Base-by-base conservation (phyloP, 2,797 vertebrate genomes). In the Pipistrellus pipistrellus region DNA sequence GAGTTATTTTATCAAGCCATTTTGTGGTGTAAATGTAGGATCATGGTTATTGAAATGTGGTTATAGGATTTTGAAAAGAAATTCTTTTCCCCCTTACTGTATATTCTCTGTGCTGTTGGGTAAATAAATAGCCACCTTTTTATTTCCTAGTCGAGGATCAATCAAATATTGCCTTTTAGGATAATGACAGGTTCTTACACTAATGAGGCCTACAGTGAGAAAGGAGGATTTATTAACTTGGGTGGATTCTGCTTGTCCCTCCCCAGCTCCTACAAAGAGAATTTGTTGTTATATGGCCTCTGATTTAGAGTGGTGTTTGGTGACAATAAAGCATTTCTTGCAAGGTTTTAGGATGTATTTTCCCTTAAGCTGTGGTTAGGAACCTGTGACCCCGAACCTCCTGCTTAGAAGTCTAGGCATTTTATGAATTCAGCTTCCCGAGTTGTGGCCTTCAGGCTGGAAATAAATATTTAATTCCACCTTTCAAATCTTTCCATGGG, bases 381-480 rank as follows among this genome's bases (percentile, higher is more conserved):
- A 78, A 76, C 23, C 21, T 6, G 59, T 32, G 44, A 32, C 15
- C 8, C 1, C 4, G 4, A 77, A 13, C 23, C 18, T 55, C 3
- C 38, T 23, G 25, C 73, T 80, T 81, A 66, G 55, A 84, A 59
- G 32, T 59, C 8, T 14, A 13, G 46, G 53, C 77, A 46, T 88
- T 91, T 73, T 30, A 72, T 4, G 20, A 35, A 25, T 90, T 93
- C 51, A 21, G 12, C 77, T 73, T 89, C 69, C 35, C 7, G 6
- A 78, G 68, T 81, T 80, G 10, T 83, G 94, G 93, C 87, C 13
- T 14, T 71, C 27, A 62, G 77, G 72, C 27, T 59, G 32, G 71
- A 82, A 72, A 57, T 80, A 62, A 94, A 93, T 89, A 68, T 57
- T 66, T 68, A 78, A 87, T 82, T 78, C 41, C 86, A 18, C n/a